Evolutionary conservation across 2,888 invertebrate species (phyloP), one percentile per base, ranked within the genome.

Genomic region (Vandiemenella viatica): DNA sequence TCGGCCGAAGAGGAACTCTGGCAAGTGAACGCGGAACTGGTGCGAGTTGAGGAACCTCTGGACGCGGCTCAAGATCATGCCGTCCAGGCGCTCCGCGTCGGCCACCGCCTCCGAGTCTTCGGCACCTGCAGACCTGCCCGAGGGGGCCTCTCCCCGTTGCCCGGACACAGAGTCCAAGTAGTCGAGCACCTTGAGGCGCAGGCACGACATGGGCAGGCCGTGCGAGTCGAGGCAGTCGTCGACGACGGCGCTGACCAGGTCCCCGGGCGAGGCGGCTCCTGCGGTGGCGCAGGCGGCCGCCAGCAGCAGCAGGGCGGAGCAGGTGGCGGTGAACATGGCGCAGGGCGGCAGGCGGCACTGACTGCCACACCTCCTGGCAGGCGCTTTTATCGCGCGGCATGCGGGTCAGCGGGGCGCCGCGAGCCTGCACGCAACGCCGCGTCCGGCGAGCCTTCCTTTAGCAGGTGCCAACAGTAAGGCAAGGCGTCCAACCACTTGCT

Each of bases 131-230:
- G 42, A 16, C 6, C 19, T n/a, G 7, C 6, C 42, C 2, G 38
- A n/a, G 10, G 1, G 15, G 2, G 38, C 38, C 1, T 2, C 38
- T 10, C 38, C 63, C 13, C 47, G 60, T 1, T 60, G 64, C 4
- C 80, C 80, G 52, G 81, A 66, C 49, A 80, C 70, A 37, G 76
- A 78, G 65, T 86, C 84, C 69, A 88, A 69, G 67, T 80, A 86
- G 48, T 74, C 75, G 22, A 88, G 70, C 59, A 86, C 81, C 68
- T 83, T 81, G 65, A 76, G 75, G 68, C 85, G 85, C 57, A 86
- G 73, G 60, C 86, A 87, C 43, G 73, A 70, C 63, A 77, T 75
- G 64, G 83, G 79, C 6, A 77, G 75, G 19, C 50, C 45, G 15
- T 38, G 20, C 1, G 43, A 18, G 52, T 76, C 74, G 62, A 80